phyloP scores from a whole-genome alignment of 2,888 invertebrate genomes.

The Drosophila ezoana region DNA sequence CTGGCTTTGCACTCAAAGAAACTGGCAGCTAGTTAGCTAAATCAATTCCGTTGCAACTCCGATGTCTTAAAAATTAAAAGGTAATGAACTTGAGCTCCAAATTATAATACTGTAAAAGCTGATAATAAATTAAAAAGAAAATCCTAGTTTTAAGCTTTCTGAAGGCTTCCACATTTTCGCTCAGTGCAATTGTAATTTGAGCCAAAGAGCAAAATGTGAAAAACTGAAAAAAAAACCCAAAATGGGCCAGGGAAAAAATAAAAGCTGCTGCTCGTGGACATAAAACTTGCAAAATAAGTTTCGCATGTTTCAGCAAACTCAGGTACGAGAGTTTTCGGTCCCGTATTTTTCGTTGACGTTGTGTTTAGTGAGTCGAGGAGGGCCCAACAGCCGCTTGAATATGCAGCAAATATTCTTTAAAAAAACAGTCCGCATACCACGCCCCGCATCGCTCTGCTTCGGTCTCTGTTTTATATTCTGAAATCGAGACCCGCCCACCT shows the following conservation, averaged over 20 bases:
- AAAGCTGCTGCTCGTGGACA: constrained; percentile 70
- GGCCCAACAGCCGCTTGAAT: constrained; percentile 54
- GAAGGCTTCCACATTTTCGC: constrained; percentile 11
- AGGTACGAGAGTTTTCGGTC: constrained; percentile 58
- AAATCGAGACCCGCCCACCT: constrained; percentile 56
- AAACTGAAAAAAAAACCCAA: constrained; percentile 54
- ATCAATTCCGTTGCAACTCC: constrained; percentile 1
- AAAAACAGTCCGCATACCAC: constrained; percentile 48
- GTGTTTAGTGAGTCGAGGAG: constrained; percentile 17
- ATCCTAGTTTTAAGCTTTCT: neutral
- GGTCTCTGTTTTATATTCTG: constrained; percentile 64
- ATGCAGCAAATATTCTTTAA: constrained; percentile 78
- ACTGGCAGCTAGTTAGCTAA: neutral
- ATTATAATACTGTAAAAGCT: neutral
- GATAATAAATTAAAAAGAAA: neutral
- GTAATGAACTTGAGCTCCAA: too few species aligned
- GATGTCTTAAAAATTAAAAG: neutral
- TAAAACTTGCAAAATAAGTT: constrained; percentile 82
- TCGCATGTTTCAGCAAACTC: constrained; percentile 75
- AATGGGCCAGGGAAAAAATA: constrained; percentile 67
- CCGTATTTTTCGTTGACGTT: constrained; percentile 59
- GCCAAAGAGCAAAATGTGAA: constrained; percentile 67
- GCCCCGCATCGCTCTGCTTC: constrained; percentile 6
- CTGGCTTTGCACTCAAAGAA: constrained; percentile 44
- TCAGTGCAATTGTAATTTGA: constrained; percentile 65